Evolutionary conservation across 2,113 vertebrate genomes (phyloP).

Genomic region (Phocoena sinus): DNA sequence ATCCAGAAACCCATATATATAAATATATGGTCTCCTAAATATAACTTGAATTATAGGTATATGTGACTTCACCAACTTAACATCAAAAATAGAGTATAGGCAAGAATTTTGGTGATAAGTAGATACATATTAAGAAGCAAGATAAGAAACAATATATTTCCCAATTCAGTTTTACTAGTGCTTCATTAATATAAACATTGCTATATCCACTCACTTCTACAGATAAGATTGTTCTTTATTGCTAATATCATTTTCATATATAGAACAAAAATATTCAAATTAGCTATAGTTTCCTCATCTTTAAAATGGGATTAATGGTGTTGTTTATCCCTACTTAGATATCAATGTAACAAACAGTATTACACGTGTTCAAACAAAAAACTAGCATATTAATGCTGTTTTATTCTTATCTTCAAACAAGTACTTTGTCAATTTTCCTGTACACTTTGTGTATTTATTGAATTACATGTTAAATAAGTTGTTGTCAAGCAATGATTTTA

Average conservation of each 20-base stretch:
- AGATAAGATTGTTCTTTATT: not conserved
- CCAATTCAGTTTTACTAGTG: not conserved
- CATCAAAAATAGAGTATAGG: not conserved
- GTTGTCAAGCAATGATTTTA: conserved; percentile 51
- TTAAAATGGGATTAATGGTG: not conserved
- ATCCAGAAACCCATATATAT: not conserved
- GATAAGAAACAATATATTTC: not conserved
- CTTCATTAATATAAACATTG: not conserved
- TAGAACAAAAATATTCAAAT: not conserved
- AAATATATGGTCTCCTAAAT: not conserved
- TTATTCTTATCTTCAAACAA: conserved; percentile 10
- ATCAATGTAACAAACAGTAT: not conserved
- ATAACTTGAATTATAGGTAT: not conserved
- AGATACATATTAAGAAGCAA: not conserved
- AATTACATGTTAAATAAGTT: conserved; percentile 53
- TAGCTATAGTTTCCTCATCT: not conserved
- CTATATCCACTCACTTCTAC: not conserved
- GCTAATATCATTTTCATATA: not conserved
- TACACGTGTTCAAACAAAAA: not conserved
- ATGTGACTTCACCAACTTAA: not conserved
- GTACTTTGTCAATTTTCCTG: not conserved
- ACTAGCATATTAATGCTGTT: not conserved
- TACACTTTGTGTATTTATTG: conserved; percentile 45
- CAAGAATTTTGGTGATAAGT: not conserved
- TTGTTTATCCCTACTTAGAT: not conserved